A percentile compares a stretch with the other conserved stretches of the same genome.
Evolutionary conservation across 2,888 invertebrate species (phyloP).

Genomic region (Nesidiocoris tenuis): DNA sequence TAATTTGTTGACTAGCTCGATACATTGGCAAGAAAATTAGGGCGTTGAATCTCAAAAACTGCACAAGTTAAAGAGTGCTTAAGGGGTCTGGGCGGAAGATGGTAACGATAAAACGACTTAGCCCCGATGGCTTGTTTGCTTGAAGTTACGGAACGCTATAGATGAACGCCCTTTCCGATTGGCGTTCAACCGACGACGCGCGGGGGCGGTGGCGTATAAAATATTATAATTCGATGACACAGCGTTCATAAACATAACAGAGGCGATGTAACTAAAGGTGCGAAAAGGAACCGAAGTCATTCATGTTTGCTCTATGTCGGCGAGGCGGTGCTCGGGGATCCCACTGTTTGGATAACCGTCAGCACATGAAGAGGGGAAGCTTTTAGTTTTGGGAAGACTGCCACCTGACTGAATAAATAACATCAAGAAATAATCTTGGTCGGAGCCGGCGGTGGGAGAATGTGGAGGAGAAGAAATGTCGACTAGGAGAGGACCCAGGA

Average conservation of each 20-base stretch:
- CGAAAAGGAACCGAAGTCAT: constrained; percentile 16
- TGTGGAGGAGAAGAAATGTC: constrained; percentile 6
- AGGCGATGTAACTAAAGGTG: constrained; percentile 32
- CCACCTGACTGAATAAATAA: constrained; percentile 49
- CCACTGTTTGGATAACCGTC: constrained; percentile 41
- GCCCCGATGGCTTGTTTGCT: constrained; percentile 27
- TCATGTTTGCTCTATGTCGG: constrained; percentile 39
- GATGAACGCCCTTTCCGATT: too few species aligned
- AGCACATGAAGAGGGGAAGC: constrained; percentile 14
- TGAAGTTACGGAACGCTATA: neutral
- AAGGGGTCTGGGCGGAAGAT: neutral
- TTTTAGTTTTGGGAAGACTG: constrained; percentile 45
- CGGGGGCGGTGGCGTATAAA: too few species aligned
- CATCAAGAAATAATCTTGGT: constrained; percentile 48
- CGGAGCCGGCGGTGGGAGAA: neutral
- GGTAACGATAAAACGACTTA: constrained; percentile 12
- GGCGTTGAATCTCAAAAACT: neutral
- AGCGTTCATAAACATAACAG: constrained; percentile 34
- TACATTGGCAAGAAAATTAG: too few species aligned
- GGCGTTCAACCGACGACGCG: neutral
- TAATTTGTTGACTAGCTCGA: too few species aligned
- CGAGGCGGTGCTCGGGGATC: neutral
- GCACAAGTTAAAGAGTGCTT: neutral
- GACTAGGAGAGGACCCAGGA: neutral
- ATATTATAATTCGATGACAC: constrained; percentile 34